Percentiles rank a stretch among this genome's conserved stretches.
These are phyloP conservation scores for Diploscapter pachys DNA, from an alignment of 1,140 invertebrate species.

Conservation along the genomic window DNA sequence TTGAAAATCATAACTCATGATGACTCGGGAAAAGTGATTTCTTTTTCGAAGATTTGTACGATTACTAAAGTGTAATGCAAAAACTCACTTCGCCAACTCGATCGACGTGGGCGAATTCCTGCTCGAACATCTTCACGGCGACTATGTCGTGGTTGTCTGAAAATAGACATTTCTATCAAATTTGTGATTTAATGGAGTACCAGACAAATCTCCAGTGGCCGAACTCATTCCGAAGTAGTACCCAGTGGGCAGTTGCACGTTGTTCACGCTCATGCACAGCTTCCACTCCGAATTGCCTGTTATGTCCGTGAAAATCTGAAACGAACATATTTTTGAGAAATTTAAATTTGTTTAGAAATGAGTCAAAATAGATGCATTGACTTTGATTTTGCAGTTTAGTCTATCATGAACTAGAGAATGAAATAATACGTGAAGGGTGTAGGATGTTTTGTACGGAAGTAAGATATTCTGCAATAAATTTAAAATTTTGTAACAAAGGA, in stretches of 20 bases:
- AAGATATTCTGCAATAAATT: too few species aligned
- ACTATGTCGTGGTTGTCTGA: slow-evolving; percentile 91
- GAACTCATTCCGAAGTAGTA: slow-evolving; percentile 91
- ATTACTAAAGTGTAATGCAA: too few species aligned
- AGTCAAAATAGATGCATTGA: too few species aligned
- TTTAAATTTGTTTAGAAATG: too few species aligned
- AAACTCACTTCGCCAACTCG: slow-evolving; percentile 35
- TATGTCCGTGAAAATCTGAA: slow-evolving; percentile 55
- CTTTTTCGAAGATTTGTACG: too few species aligned
- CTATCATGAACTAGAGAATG: too few species aligned
- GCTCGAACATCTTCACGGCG: slow-evolving; percentile 66
- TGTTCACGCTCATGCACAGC: slow-evolving; percentile 83
- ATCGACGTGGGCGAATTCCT: slow-evolving; percentile 57
- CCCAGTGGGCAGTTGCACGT: slow-evolving; percentile 84
- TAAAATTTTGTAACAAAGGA: too few species aligned
- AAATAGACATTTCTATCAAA: slow-evolving; percentile 38
- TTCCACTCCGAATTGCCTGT: slow-evolving; percentile 88
- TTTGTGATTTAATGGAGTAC: slow-evolving; percentile 47
- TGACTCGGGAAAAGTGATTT: too few species aligned
- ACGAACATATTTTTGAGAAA: neutral
- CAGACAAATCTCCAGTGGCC: slow-evolving; percentile 85
- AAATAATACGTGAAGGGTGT: too few species aligned
- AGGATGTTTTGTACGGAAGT: too few species aligned
- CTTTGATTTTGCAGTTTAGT: too few species aligned
- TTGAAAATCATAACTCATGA: neutral